Percentiles rank a stretch among this genome's conserved stretches.
Evolutionary conservation across 2,888 invertebrate species (phyloP).

Genomic region (Leucoptera coffeella): DNA sequence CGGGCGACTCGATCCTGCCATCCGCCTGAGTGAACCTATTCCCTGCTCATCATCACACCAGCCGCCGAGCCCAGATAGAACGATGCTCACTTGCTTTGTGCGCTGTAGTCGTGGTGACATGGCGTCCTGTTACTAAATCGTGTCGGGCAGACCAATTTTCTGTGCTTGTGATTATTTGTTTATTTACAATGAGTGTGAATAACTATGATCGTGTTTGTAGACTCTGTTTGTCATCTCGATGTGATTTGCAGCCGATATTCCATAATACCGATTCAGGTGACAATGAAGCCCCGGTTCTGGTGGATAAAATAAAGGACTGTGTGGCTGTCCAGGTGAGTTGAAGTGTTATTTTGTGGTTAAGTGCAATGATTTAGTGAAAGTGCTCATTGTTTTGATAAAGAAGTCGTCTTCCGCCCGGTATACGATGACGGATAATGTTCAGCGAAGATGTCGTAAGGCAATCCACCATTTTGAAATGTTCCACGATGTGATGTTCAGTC

Average conservation of each 20-base stretch:
- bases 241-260: slow-evolving; percentile 57
- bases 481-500: no score
- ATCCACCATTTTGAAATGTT: slow-evolving; percentile 54
- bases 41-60: slow-evolving; percentile 55
- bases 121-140: slow-evolving; percentile 40
- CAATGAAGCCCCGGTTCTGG: slow-evolving; percentile 48
- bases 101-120: slow-evolving; percentile 51
- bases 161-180: slow-evolving; percentile 25
- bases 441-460: slow-evolving; percentile 56
- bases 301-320: slow-evolving; percentile 58
- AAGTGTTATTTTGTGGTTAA: slow-evolving; percentile 21
- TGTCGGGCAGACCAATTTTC: no score
- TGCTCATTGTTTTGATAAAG: slow-evolving; percentile 42
- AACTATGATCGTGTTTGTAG: slow-evolving; percentile 56
- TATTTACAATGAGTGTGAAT: slow-evolving; percentile 50
- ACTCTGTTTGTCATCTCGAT: slow-evolving; percentile 57
- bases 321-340: slow-evolving; percentile 61
- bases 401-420: slow-evolving; percentile 49
- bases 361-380: slow-evolving; percentile 42
- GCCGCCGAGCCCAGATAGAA: slow-evolving; percentile 49
- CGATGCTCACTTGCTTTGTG: slow-evolving; percentile 49
- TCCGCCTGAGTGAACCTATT: slow-evolving; percentile 43
- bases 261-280: slow-evolving; percentile 50
- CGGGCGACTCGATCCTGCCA: slow-evolving; percentile 43
- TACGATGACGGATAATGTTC: slow-evolving; percentile 45